Percentiles rank a stretch among this genome's conserved stretches.
These are phyloP conservation scores for Andrena marginata DNA, from an alignment of 2,888 invertebrate genomes.

Conservation along the genomic window DNA sequence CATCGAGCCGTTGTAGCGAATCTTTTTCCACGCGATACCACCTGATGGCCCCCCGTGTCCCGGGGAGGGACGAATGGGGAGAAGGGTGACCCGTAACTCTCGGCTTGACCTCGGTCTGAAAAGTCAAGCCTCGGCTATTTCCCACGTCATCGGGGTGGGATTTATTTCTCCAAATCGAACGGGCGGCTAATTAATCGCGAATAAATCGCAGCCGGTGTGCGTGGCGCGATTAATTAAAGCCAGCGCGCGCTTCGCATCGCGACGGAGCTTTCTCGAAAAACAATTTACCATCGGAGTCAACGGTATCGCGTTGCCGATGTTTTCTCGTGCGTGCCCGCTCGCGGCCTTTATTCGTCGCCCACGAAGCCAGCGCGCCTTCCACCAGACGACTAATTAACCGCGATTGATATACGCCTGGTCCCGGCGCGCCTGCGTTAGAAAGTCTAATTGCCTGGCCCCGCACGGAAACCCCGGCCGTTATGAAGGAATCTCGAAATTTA, in stretches of 20 bases:
- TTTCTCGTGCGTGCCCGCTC: conserved; percentile 43
- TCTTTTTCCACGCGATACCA: neutral
- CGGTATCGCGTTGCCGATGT: conserved; percentile 63
- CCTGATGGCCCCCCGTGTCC: neutral
- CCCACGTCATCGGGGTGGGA: conserved; percentile 17
- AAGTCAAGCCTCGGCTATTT: conserved; percentile 17
- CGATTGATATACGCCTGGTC: conserved; percentile 66
- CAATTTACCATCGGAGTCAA: conserved; percentile 71
- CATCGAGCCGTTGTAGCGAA: conserved; percentile 32
- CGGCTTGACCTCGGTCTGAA: conserved; percentile 19
- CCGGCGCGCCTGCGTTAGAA: conserved; percentile 40
- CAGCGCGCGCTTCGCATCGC: conserved; percentile 34
- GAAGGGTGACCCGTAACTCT: neutral
- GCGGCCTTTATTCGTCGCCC: conserved; percentile 60
- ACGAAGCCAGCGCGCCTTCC: conserved; percentile 39
- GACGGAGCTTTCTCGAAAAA: conserved; percentile 61
- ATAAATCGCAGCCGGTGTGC: conserved; percentile 44
- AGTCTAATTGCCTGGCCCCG: conserved; percentile 47
- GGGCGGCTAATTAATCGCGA: conserved; percentile 70
- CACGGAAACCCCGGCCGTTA: conserved; percentile 36
- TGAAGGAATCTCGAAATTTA: conserved; percentile 59
- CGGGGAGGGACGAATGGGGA: neutral
- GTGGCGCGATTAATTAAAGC: conserved; percentile 53
- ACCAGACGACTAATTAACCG: conserved; percentile 67
- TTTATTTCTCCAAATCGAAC: conserved; percentile 40